Evolutionary conservation across 2,797 vertebrate genomes (phyloP), one percentile per base, ranked within the genome.

Genomic region (Phrynocephalus vlangalii): DNA sequence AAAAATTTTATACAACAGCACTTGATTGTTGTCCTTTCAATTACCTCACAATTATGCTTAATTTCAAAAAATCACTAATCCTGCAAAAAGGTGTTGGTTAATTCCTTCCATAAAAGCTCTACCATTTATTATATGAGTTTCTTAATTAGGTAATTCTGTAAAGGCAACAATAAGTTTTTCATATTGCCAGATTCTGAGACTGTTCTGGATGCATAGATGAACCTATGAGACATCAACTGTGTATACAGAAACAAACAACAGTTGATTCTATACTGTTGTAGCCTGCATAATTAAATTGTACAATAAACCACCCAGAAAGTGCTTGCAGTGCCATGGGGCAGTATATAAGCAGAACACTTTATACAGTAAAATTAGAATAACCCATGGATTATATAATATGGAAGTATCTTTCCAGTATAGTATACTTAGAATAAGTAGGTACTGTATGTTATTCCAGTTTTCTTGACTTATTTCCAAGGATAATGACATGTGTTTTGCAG

Each of bases 361-460:
- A 44, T 13, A 79, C 84, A 91, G 92, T 93, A 93, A 60, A 79
- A 20, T 6, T 71, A 91, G 67, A 0, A 24, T 92, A 92, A 94
- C 92, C 89, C 83, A 75, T 90, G 77, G 86, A 91, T 94, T 93
- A 90, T 79, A 92, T 26, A 11, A 89, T 16, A 67, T 11, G 11
- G 28, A 83, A 52, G 50, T 15, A 75, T 13, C 83, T 4, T 63
- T 68, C 38, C 38, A 44, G 38, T 44, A 88, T 91, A 89, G 6
- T 7, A 76, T n/a, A 73, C 30, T 56, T 86, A 72, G 73, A 18
- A 78, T 79, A 77, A 87, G 52, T 80, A 82, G 80, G 72, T 10
- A 33, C 33, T 33, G 33, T 33, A 50, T 38, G 38, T 52, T 20
- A 9, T 82, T 83, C 77, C 20, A 87, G 75, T 63, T 18, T 56